A percentile compares a stretch with the other conserved stretches of the same genome.
Evolutionary conservation across 2,888 invertebrate species (phyloP).

Genomic region (Nasonia oneida): DNA sequence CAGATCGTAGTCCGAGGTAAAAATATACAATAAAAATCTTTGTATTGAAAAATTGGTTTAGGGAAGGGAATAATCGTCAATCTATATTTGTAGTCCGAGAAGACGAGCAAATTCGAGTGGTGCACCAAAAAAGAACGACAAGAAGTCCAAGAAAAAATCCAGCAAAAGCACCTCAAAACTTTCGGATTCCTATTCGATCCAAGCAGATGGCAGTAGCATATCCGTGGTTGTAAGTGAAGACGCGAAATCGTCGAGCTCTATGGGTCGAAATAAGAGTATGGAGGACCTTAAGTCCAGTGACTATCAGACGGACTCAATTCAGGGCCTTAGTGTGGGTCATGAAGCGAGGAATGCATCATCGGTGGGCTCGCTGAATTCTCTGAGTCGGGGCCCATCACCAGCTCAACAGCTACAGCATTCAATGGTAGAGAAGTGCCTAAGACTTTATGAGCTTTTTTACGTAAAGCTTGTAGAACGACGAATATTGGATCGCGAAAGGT

Average conservation of each 20-base stretch:
- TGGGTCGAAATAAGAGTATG: slow-evolving; percentile 74
- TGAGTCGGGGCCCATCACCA: slow-evolving; percentile 73
- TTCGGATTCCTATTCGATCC: slow-evolving; percentile 70
- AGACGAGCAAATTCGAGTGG: slow-evolving; percentile 77
- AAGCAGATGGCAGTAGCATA: slow-evolving; percentile 69
- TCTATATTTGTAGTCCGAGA: slow-evolving; percentile 68
- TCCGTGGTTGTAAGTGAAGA: slow-evolving; percentile 74
- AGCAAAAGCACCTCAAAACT: slow-evolving; percentile 76
- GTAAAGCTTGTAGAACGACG: slow-evolving; percentile 74
- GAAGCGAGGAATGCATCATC: slow-evolving; percentile 59
- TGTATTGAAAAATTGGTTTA: neutral
- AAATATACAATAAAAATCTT: neutral
- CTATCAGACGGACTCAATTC: slow-evolving; percentile 60
- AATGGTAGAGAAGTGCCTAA: slow-evolving; percentile 82
- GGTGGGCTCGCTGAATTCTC: slow-evolving; percentile 62
- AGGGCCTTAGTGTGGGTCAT: slow-evolving; percentile 48
- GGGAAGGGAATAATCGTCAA: neutral
- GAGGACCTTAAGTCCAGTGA: slow-evolving; percentile 72
- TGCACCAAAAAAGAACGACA: slow-evolving; percentile 80
- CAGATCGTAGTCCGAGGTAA: slow-evolving; percentile 72
- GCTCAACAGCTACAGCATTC: slow-evolving; percentile 77
- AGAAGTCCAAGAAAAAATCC: slow-evolving; percentile 82
- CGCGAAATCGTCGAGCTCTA: slow-evolving; percentile 60
- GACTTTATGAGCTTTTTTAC: slow-evolving; percentile 82
- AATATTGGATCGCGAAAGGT: slow-evolving; percentile 71